phyloP scores from a whole-genome alignment of 1,140 invertebrate genomes.

The Neocloeon triangulifer region DNA sequence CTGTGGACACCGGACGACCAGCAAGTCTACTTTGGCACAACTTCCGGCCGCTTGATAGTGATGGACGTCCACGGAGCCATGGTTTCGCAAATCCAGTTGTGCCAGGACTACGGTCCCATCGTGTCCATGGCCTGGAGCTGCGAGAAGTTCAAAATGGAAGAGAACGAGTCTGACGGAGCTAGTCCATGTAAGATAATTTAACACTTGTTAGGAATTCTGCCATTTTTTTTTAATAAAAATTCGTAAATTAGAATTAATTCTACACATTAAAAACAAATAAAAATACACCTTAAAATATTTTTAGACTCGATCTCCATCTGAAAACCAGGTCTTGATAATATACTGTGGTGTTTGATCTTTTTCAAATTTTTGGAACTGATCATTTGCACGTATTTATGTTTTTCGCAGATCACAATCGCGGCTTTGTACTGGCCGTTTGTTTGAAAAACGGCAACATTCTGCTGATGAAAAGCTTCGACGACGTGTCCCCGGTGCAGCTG shows the following conservation, averaged over 20 bases:
- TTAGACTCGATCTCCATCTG: too few relatives aligned
- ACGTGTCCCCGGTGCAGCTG: conserved; percentile 67
- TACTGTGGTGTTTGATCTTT: too few relatives aligned
- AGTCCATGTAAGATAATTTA: too few relatives aligned
- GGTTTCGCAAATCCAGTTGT: conserved; percentile 72
- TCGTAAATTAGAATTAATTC: too few relatives aligned
- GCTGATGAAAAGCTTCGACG: conserved; percentile 75
- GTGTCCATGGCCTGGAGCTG: conserved; percentile 87
- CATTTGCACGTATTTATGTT: conserved; percentile 4
- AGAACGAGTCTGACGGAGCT: conserved; percentile 51
- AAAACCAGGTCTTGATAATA: too few relatives aligned
- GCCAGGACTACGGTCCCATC: conserved; percentile 51
- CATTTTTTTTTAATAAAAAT: too few relatives aligned
- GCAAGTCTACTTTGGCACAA: conserved; percentile 90
- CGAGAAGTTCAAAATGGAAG: conserved; percentile 96
- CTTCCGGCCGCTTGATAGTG: conserved; percentile 76
- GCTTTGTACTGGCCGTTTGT: conserved; percentile 66
- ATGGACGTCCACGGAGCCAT: conserved; percentile 91
- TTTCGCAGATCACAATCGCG: conserved; percentile 23
- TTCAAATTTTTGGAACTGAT: not conserved
- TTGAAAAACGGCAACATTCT: conserved; percentile 73
- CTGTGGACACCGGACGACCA: conserved; percentile 96
- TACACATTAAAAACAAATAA: too few relatives aligned
- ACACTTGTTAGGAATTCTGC: too few relatives aligned
- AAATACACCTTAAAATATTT: too few relatives aligned